phyloP scores from a whole-genome alignment of 1,140 invertebrate species.

The Archivesica marissinica region DNA sequence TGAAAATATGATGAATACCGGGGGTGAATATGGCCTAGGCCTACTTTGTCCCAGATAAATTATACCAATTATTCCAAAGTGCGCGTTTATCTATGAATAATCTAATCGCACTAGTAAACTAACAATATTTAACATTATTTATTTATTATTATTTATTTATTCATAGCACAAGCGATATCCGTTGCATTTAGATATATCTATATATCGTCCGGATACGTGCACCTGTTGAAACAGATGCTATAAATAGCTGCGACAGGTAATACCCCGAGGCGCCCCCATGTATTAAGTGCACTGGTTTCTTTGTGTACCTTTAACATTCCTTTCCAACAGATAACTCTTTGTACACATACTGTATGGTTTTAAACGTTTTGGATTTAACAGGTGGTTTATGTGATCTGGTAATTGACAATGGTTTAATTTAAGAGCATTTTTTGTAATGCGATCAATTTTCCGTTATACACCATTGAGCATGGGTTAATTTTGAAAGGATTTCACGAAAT shows the following conservation, averaged over 20 bases:
- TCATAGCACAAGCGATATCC: background rate
- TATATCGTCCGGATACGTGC: background rate
- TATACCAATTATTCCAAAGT: no score
- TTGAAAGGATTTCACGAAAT: constrained; percentile 9
- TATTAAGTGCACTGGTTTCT: constrained; percentile 45
- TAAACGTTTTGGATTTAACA: constrained; percentile 27
- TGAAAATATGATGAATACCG: no score
- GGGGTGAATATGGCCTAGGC: no score
- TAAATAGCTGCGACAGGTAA: constrained; percentile 50
- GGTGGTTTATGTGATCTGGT: constrained; percentile 38
- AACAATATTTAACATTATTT: no score
- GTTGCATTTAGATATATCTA: no score
- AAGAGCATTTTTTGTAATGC: background rate
- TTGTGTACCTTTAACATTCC: constrained; percentile 52
- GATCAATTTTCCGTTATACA: constrained; percentile 7
- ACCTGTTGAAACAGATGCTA: constrained; percentile 32
- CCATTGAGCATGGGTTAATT: background rate
- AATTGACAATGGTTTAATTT: constrained; percentile 7
- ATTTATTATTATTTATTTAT: background rate
- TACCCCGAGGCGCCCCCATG: constrained; percentile 4
- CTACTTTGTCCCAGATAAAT: no score
- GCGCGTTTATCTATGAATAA: no score
- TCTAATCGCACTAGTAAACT: no score
- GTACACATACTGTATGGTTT: constrained; percentile 5
- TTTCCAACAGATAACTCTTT: constrained; percentile 5